Evolutionary conservation across 1,140 invertebrate genomes (phyloP).

Genomic region (Penaeus japonicus): DNA sequence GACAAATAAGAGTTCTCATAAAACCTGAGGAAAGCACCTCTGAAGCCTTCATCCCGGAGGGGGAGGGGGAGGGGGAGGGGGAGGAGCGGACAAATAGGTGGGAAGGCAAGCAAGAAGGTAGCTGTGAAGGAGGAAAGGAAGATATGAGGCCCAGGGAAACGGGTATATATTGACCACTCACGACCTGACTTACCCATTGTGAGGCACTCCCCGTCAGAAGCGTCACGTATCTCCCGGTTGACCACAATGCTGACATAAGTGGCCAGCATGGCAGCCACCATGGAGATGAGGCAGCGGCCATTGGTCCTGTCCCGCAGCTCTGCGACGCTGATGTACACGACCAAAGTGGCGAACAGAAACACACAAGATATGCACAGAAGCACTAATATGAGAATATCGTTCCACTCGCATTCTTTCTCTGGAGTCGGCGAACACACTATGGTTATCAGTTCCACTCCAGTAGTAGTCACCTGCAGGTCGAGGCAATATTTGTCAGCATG

Average conservation of each 20-base stretch:
- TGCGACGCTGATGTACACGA: slow-evolving; percentile 34
- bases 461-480: background rate
- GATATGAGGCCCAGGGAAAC: too few relatives aligned
- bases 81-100: too few relatives aligned
- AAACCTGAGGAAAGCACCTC: too few relatives aligned
- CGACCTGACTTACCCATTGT: background rate
- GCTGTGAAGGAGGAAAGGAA: too few relatives aligned
- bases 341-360: slow-evolving; percentile 28
- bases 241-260: slow-evolving; percentile 1
- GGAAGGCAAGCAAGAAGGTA: too few relatives aligned
- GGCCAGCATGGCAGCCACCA: slow-evolving; percentile 35
- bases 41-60: too few relatives aligned
- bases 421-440: background rate
- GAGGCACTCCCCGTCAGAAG: background rate
- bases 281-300: slow-evolving; percentile 42
- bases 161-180: too few relatives aligned
- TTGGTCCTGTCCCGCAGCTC: slow-evolving; percentile 37
- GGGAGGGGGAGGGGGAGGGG: too few relatives aligned
- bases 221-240: background rate
- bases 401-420: background rate
- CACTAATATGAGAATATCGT: background rate
- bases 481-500: background rate
- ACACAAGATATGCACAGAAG: slow-evolving; percentile 24
- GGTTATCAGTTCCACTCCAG: background rate
- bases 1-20: too few relatives aligned